Base-by-base conservation (phyloP, 1,140 invertebrate species). In the Camponotus vicinus region DNA sequence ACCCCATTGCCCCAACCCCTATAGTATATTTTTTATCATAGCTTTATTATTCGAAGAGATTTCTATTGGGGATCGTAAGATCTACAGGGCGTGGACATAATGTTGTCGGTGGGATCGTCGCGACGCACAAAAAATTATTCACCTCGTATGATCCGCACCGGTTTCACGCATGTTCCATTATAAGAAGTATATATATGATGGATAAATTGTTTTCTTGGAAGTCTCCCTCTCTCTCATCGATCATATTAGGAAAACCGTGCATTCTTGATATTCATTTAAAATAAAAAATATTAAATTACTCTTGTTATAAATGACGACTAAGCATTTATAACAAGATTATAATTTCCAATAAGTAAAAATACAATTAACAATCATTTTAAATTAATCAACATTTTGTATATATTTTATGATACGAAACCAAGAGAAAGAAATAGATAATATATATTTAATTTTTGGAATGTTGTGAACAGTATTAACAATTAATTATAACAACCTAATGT, bases 41-140 rank as follows among this genome's bases (percentile, higher is more conserved):
- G 2, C 49, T 7, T 18, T 40, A 18, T 32, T 66, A 27, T 42
- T n/a, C 34, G 7, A 73, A 27, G 52, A 64, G 49, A 52, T 82
- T 61, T 45, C 34, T 52, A 66, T 67, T 67, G 59, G 67, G 59
- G 59, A 82, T 32, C 57, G 45, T 73, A 75, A 49, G 52, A 64
- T 32, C 37, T 40, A 79, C n/a, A 55, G 34, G 55, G 66, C 63
- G 27, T 57, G 55, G 3, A 59, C 76, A 52, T 52, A 78, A 55
- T 27, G 32, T 59, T 45, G 52, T 52, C 15, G 49, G 49, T 55
- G n/a, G 32, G 37, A 15, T 34, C n/a, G 63, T 71, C 59, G 40
- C 37, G 75, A 67, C 27, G 61, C 34, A 18, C 49, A 69, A 71
- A 80, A 86, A 66, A 86, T 40, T 77, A 67, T 52, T 55, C 59